phyloP scores from a whole-genome alignment of 2,797 vertebrate species.

The Dromococcyx pavoninus region DNA sequence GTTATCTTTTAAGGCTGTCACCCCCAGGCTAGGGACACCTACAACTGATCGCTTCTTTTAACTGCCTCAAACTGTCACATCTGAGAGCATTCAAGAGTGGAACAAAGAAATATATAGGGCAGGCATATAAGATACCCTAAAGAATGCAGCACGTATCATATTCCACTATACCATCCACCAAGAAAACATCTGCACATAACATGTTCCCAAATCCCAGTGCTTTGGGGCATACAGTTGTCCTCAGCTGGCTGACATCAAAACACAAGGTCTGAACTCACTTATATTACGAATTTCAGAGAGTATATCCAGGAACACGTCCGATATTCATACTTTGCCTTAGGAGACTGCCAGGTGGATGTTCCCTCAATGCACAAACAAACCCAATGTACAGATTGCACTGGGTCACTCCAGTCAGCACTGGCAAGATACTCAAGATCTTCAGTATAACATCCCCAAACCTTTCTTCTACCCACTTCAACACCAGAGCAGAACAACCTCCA shows the following conservation, averaged over 20 bases:
- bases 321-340: not conserved
- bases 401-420: not conserved
- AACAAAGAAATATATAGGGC: fast-evolving
- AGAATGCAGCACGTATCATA: not conserved
- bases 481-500: not conserved
- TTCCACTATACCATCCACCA: not conserved
- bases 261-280: not conserved
- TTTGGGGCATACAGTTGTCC: not conserved
- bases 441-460: not conserved
- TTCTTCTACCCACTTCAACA: not conserved
- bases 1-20: not conserved
- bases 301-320: not conserved
- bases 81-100: not conserved
- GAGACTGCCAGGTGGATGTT: not conserved
- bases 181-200: not conserved
- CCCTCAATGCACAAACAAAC: not conserved
- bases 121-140: not conserved
- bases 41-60: not conserved
- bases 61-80: not conserved
- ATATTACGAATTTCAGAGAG: not conserved
- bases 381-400: not conserved
- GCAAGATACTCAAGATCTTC: not conserved
- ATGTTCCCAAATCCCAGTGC: not conserved
- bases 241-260: not conserved
- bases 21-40: not conserved